Evolutionary conservation across 2,797 vertebrate genomes (phyloP).

Genomic region (Microctenopoma stevenorrisi): DNA sequence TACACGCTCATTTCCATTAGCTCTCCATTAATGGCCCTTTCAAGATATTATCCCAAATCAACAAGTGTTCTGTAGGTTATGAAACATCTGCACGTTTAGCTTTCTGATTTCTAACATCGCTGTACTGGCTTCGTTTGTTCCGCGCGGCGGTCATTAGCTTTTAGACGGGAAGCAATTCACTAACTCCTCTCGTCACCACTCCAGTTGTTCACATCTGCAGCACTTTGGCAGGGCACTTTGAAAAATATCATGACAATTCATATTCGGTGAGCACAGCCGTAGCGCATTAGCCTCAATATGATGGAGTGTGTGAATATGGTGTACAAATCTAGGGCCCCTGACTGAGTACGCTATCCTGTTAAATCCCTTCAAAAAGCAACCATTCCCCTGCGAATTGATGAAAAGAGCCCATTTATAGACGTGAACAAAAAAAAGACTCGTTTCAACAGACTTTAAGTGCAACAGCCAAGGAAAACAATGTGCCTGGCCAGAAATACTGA

Average conservation of each 20-base stretch:
- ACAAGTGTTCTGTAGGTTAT: background rate
- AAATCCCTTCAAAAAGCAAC: constrained; percentile 73
- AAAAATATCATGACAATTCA: constrained; percentile 71
- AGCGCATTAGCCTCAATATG: constrained; percentile 65
- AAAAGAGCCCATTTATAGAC: constrained; percentile 82
- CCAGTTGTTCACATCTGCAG: constrained; percentile 61
- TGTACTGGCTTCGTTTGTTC: background rate
- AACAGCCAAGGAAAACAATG: constrained; percentile 85
- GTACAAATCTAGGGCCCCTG: constrained; percentile 64
- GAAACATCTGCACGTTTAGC: background rate
- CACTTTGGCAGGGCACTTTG: constrained; percentile 55
- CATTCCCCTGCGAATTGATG: constrained; percentile 77
- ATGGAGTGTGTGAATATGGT: constrained; percentile 68
- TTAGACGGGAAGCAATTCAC: constrained; percentile 72
- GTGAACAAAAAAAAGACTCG: constrained; percentile 61
- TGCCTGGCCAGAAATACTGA: constrained; percentile 76
- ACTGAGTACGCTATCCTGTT: constrained; percentile 68
- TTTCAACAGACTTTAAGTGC: constrained; percentile 74
- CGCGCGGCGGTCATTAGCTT: constrained; percentile 43
- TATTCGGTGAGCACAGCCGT: constrained; percentile 49
- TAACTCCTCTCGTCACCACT: constrained; percentile 67
- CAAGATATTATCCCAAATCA: background rate
- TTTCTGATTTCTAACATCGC: constrained; percentile 7
- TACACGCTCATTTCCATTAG: too few relatives aligned
- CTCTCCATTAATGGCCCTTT: too few relatives aligned